Evolutionary conservation across 2,113 vertebrate species (phyloP), one percentile per base, ranked within the genome.

Genomic region (Boulengeromyrus knoepffleri): DNA sequence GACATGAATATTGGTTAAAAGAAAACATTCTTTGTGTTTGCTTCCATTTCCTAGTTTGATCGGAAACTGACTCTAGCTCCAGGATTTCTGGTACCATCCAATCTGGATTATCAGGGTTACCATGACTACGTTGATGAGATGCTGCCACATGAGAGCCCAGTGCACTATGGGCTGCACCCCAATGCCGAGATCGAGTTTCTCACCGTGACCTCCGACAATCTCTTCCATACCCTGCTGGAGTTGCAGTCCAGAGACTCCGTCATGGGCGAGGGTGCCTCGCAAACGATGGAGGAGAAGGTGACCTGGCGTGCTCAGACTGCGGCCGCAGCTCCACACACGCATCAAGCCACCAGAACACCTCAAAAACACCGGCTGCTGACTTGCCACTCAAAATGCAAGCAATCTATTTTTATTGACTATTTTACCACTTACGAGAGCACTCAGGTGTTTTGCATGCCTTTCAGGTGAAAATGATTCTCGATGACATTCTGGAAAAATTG

Each of bases 201-300:
- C 90, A 95, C 95, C 9, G 95, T 94, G 93, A 96, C 95, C 42
- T 95, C 95, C 31, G 96, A 96, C 94, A 95, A 94, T 90, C 92
- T 95, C 86, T 96, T 97, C 93, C 96, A 94, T 93, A 96, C 94
- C 52, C 94, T 97, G 92, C 95, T 96, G 92, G 96, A 96, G 94
- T 94, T 97, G 91, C 96, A 97, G 95, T 96, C 97, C 94, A 94
- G 93, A 85, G 94, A 92, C 47, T 93, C 95, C 15, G 92, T 95
- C 91, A 94, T 93, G 94, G 94, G 93, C 42, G 95, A 97, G 91
- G 96, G 94, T 87, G 90, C 90, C 31, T 95, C 95, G 0, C 95
- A 96, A 92, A 96, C 95, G n/a, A 93, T 95, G 85, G 96, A 97
- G 93, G 95, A 97, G 94, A 97, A 97, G 95, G 95, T 97, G 90